Evolutionary conservation across 1,140 invertebrate genomes (phyloP), one percentile per base, ranked within the genome.

Genomic region (Platorchestia sp.): DNA sequence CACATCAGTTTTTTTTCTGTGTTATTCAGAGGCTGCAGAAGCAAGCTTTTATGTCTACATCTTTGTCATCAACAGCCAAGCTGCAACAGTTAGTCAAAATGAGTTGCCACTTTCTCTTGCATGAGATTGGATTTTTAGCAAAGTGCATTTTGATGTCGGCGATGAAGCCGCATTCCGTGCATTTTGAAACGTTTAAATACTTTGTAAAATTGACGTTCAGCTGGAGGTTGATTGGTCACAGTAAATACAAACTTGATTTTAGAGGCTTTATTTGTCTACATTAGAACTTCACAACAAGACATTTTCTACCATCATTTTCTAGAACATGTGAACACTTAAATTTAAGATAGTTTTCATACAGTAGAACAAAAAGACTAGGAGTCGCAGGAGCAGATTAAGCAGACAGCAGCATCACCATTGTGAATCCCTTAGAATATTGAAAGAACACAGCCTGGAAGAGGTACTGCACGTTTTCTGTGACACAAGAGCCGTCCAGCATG

Each of bases 331-430:
- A 93, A 93, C 44, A 44, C 45, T 93, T 45, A 93, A 93, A n/a
- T 45, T n/a, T 93, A 93, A 93, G 91, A 93, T 47, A 93, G 91
- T 44, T 45, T 91, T 93, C 44, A 47, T 45, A 93, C 44, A 45
- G 91, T 93, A 93, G 91, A 93, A 93, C 91, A 93, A 93, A 75
- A 90, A 93, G 91, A 93, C 91, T 93, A 93, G 91, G 91, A 93
- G 91, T 93, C 91, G 45, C 22, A 93, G 91, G 45, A 93, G 91
- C 91, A 93, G 91, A 93, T 93, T 45, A 93, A 93, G 91, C 91
- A 93, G 91, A 93, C 45, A n/a, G 45, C 91, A 45, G 40, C 91
- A n/a, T 93, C 91, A 47, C 43, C 10, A 44, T 22, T 19, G 91
- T 93, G 91, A 93, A 47, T 47, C 45, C 44, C 91, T 93, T 45